Conservation (phyloP, 2,888 invertebrate genomes). For the Eubasilissa splendida region DNA sequence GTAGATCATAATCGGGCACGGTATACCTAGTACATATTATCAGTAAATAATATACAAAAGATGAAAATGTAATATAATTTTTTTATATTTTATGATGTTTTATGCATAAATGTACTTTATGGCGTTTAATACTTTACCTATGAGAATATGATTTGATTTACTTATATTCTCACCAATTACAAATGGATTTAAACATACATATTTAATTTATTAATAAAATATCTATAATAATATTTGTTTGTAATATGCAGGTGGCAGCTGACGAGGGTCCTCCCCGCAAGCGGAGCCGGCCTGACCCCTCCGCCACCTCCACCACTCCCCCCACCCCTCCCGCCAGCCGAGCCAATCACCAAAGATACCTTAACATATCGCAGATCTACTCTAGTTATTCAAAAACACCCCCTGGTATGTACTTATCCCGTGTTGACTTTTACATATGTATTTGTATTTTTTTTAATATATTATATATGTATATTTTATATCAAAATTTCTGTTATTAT, state of each 20-base stretch:
- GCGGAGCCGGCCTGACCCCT: slow-evolving; percentile 67
- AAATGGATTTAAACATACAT: background rate
- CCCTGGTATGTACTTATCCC: slow-evolving; percentile 62
- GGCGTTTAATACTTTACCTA: too few relatives aligned
- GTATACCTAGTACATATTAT: too few relatives aligned
- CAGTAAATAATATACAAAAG: too few relatives aligned
- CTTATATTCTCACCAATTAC: background rate
- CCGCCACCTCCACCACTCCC: slow-evolving; percentile 65
- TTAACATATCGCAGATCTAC: slow-evolving; percentile 70
- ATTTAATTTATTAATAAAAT: background rate
- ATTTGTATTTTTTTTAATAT: too few relatives aligned
- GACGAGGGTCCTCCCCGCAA: slow-evolving; percentile 68
- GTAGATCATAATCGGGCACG: too few relatives aligned
- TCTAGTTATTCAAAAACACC: slow-evolving; percentile 70
- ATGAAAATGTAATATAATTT: too few relatives aligned
- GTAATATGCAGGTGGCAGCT: slow-evolving; percentile 25
- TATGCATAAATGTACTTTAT: too few relatives aligned
- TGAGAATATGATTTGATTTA: background rate
- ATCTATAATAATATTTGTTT: background rate
- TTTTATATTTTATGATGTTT: too few relatives aligned
- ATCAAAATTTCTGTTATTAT: too few relatives aligned
- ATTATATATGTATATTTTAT: too few relatives aligned
- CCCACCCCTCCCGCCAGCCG: slow-evolving; percentile 67
- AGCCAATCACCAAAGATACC: slow-evolving; percentile 69
- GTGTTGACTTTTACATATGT: too few relatives aligned